Base-by-base conservation (phyloP, 2,797 vertebrate genomes). In the Pempheris klunzingeri region DNA sequence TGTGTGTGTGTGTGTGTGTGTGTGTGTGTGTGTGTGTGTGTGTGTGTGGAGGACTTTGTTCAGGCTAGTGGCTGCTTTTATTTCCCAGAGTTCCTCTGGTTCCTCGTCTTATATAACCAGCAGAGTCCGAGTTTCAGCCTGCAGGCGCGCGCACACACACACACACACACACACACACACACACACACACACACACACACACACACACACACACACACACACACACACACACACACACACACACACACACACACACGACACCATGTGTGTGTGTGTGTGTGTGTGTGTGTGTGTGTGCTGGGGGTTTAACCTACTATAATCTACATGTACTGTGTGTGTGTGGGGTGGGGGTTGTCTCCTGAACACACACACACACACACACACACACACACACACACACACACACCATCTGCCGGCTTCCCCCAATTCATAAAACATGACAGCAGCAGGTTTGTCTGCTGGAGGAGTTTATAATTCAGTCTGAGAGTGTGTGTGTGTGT, bases 401-500 rank as follows among this genome's bases (percentile, higher is more conserved):
- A 75, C 77, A 61, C 86, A 78, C 94, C 93, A 94, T 95, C 93
- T 94, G 94, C 85, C 66, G 81, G 36, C 90, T 71, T 84, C 84
- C 88, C 79, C 85, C 83, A 59, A 34, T 78, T 69, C 76, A 70
- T 82, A 75, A 78, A 75, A 78, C 81, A 85, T 80, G 87, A 86
- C 82, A 74, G 58, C 70, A 62, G 72, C 20, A 17, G 38, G 41
- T n/a, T 72, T 58, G 74, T 71, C 53, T 72, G 59, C 11, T 68
- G 52, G 43, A 15, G 1, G 10, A 69, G 47, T 62, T 41, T 15
- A 20, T 70, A 49, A 54, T 5, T 17, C 17, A 60, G n/a, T n/a
- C n/a, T n/a, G n/a, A 26, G 54, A 7, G 60, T 47, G 43, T 8
- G 39, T 44, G 39, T 43, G 41, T 28, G 44, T 28, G 34, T 24